Base-by-base conservation (phyloP, 2,888 invertebrate species). In the Lycophotia porphyrea region DNA sequence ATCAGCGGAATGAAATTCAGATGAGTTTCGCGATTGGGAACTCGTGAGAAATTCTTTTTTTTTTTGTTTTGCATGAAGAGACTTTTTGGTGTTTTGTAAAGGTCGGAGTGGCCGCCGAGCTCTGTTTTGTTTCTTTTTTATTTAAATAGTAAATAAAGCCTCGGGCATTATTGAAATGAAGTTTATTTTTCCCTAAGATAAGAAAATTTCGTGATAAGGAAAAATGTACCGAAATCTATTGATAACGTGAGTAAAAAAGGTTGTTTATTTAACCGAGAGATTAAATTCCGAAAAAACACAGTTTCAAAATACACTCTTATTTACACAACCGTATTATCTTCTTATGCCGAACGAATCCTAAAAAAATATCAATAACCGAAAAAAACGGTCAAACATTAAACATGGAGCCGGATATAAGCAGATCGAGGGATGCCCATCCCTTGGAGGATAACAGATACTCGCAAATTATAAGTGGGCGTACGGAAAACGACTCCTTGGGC, bases 391-490 rank as follows among this genome's bases (percentile, higher is more conserved):
- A 88, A 88, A 90, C 88, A 89, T 91, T 89, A 91, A 92, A 88
- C 90, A 91, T 84, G 89, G 86, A 89, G 87, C 87, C 87, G 90
- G 89, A 89, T 89, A 90, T 90, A 91, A 91, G 88, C 84, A 90
- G 89, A 87, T 90, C 85, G 88, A 74, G 88, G 74, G 81, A 88
- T 89, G 88, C 87, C 87, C 77, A 87, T 88, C 90, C 93, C 91
- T 84, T 78, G 71, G 93, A 90, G 93, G 89, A 89, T 92, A 90
- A 90, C 91, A 90, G 92, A 92, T 92, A 93, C 92, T 91, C 91
- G 92, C 94, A 93, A 95, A 95, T 94, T 95, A 95, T 94, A 94
- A 93, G 93, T 91, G 92, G 92, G 91, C 91, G 93, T 91, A 88
- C 90, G 87, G 92, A 88, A 90, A 95, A 96, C 93, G 93, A 90